Evolutionary conservation across 1,140 invertebrate genomes (phyloP), one percentile per base, ranked within the genome.

Genomic region (Tetranychus urticae): DNA sequence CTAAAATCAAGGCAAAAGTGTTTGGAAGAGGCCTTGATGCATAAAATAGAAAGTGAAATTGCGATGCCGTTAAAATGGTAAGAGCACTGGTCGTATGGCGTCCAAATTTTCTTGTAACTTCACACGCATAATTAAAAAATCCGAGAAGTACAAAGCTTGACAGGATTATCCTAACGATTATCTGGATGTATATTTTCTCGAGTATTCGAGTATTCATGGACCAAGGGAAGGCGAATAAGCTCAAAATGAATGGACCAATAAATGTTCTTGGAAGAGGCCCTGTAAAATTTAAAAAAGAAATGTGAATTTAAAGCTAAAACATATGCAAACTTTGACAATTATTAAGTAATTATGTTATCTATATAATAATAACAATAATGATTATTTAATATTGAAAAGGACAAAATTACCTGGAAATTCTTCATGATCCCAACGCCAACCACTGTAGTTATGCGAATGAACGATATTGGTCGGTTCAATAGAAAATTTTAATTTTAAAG

Each of bases 31-130:
- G 81, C 59, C 96, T 77, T 63, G 86, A 89, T 68, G 89, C 78
- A 71, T 99, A 99, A 71, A 91, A 98, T 77, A 97, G 83, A 69
- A 97, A 93, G 75, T 98, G 94, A 74, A 94, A 98, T 70, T 98
- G 94, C 12, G 88, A 83, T 34, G 84, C 77, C 36, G 85, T 90
- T 52, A 97, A 80, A 4, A 83, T 69, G 45, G 87, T 77, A 65
- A 89, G 83, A 86, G 89, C 93, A 65, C 79, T 78, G 23, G 82
- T 76, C 70, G 87, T 82, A 62, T 79, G 77, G 42, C 71, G 69
- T 31, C 91, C 90, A 77, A 89, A 93, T 55, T 82, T 74, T 66
- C 80, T 58, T 36, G 59, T 58, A 13, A 76, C 65, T 23, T 68
- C 67, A 55, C 61, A 60, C 63, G 79, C 77, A 62, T 92, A 83